Conservation (phyloP, 2,113 vertebrate species). For the Numenius arquata region DNA sequence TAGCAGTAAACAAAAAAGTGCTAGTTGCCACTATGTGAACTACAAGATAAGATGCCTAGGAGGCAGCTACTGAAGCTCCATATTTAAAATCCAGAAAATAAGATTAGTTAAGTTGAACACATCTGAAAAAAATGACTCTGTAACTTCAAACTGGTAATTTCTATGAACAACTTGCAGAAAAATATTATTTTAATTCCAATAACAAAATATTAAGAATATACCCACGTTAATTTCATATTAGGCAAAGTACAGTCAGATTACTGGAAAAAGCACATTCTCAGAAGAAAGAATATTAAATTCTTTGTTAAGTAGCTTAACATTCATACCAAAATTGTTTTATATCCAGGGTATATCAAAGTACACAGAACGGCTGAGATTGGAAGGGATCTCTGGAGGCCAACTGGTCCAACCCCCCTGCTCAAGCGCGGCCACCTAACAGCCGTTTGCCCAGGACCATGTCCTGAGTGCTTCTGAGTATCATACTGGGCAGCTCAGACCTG, state of each 20-base stretch:
- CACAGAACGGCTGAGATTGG: not conserved
- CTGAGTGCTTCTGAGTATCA: not conserved
- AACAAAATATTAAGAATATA: not conserved
- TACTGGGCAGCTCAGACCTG: not conserved
- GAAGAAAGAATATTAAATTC: not conserved
- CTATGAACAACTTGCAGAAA: not conserved
- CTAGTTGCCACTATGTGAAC: not conserved
- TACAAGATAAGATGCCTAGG: not conserved
- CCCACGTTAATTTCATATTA: not conserved
- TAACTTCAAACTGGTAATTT: not conserved
- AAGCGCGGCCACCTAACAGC: not conserved
- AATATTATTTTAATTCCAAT: not conserved
- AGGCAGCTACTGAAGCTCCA: not conserved
- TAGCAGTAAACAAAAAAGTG: not conserved
- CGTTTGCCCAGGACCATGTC: not conserved
- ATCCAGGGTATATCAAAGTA: not conserved
- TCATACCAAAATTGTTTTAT: not conserved
- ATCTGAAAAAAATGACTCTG: not conserved
- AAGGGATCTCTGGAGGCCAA: not conserved
- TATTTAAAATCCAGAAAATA: not conserved
- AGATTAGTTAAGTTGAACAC: not conserved
- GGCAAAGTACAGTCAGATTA: not conserved
- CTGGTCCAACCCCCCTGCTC: not conserved
- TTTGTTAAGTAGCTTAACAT: not conserved
- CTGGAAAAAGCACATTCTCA: not conserved